These are phyloP conservation scores for Cryptoleucopteryx plumbea DNA, from an alignment of 2,113 vertebrate genomes.

Conservation along the genomic window DNA sequence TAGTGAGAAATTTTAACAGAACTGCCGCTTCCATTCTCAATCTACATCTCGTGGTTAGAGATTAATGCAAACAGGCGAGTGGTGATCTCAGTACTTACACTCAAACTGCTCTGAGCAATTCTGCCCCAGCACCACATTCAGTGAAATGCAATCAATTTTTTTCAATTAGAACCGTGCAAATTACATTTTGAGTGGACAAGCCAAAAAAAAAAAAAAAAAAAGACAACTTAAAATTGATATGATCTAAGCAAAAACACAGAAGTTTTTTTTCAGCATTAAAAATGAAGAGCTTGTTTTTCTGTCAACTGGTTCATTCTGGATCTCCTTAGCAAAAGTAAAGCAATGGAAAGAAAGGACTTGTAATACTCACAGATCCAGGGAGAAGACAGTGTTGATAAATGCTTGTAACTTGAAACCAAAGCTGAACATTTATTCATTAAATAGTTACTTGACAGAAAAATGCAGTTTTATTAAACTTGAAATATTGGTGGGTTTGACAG, in stretches of 20 bases:
- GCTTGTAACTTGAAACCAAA: background rate
- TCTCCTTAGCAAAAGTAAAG: background rate
- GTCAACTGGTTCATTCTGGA: background rate
- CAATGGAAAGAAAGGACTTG: background rate
- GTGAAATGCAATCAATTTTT: background rate
- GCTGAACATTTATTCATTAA: background rate
- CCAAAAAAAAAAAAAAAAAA: background rate
- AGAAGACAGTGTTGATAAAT: background rate
- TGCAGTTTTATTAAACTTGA: background rate
- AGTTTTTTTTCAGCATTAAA: background rate
- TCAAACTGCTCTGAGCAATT: background rate
- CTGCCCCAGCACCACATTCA: background rate
- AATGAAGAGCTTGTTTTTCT: background rate
- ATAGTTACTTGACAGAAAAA: background rate
- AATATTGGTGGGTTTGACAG: background rate
- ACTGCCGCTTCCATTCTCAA: background rate
- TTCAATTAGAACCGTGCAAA: background rate
- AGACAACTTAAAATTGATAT: background rate
- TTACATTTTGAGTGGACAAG: background rate
- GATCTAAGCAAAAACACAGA: background rate
- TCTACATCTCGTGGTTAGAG: background rate
- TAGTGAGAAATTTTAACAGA: conserved; percentile 3
- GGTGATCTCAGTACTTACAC: background rate
- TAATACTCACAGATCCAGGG: background rate
- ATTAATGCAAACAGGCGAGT: background rate